phyloP scores from a whole-genome alignment of 1,140 invertebrate genomes.

The Drosophila asahinai region DNA sequence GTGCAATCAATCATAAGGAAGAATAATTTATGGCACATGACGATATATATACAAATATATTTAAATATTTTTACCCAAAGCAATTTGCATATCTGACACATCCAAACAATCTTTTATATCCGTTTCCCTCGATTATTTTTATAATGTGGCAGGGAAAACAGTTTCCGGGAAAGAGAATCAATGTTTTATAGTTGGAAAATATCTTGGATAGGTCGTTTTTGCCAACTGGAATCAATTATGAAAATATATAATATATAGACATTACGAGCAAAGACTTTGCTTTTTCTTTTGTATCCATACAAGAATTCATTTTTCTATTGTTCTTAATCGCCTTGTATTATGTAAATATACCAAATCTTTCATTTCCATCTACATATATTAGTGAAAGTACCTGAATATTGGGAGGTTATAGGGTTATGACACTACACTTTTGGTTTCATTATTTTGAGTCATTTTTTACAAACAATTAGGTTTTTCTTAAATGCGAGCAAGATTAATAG shows the following conservation, averaged over 20 bases:
- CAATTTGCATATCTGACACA: constrained; percentile 40
- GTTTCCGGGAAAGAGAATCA: not conserved
- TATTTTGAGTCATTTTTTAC: not conserved
- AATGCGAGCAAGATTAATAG: no score
- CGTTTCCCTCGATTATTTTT: constrained; percentile 5
- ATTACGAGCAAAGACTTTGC: not conserved
- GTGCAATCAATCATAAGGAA: constrained; percentile 63
- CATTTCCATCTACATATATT: not conserved
- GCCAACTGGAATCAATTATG: not conserved
- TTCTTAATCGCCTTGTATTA: not conserved
- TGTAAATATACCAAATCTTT: no score
- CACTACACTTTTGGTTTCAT: not conserved
- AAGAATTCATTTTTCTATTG: not conserved
- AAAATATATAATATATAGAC: not conserved
- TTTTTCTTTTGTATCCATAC: no score
- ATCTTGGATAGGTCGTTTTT: not conserved
- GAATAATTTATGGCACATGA: constrained; percentile 44
- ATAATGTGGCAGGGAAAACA: not conserved
- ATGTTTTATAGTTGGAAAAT: not conserved
- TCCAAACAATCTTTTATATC: constrained; percentile 34
- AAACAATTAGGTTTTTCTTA: not conserved
- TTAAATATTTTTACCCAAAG: constrained; percentile 18
- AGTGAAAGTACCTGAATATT: not conserved
- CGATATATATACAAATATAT: constrained; percentile 6
- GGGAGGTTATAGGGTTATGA: not conserved